Percentiles rank a stretch among this genome's conserved stretches.
phyloP scores from a whole-genome alignment of 2,888 invertebrate genomes.

The Charanyca ferruginea region DNA sequence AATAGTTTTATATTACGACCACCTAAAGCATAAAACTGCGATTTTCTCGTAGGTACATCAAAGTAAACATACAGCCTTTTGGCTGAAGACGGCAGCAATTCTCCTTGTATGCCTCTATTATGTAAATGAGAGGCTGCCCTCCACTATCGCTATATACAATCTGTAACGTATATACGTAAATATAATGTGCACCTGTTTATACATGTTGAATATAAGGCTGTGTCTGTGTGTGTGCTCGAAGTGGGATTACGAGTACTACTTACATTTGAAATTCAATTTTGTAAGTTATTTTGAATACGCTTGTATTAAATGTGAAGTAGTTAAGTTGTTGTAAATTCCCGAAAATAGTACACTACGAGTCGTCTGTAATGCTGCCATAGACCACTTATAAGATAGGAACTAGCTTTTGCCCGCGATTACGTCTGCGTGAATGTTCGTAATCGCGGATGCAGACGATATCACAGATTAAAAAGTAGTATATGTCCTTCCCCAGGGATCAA shows the following conservation, averaged over 20 bases:
- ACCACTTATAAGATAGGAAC: too few species aligned
- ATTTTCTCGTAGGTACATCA: slow-evolving; percentile 43
- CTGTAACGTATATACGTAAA: slow-evolving; percentile 38
- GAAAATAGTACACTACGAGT: not conserved
- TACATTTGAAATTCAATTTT: slow-evolving; percentile 43
- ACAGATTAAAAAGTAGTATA: too few species aligned
- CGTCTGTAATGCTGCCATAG: too few species aligned
- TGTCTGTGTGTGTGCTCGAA: slow-evolving; percentile 2
- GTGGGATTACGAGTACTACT: slow-evolving; percentile 29
- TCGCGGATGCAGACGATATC: too few species aligned
- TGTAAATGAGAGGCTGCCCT: slow-evolving; percentile 56
- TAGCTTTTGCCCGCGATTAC: too few species aligned
- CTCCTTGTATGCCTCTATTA: slow-evolving; percentile 55
- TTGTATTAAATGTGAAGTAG: slow-evolving; percentile 23
- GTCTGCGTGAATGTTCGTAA: too few species aligned
- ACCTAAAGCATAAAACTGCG: slow-evolving; percentile 38
- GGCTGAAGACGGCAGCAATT: slow-evolving; percentile 38
- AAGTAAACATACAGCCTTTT: slow-evolving; percentile 42
- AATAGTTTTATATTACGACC: slow-evolving; percentile 25
- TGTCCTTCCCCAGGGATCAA: too few species aligned
- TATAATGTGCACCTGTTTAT: slow-evolving; percentile 34
- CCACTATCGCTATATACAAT: slow-evolving; percentile 51
- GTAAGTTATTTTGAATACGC: slow-evolving; percentile 46
- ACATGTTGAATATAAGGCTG: not conserved
- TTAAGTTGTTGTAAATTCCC: not conserved